Base-by-base conservation (phyloP, 2,797 vertebrate genomes). In the Oreochromis grahami region DNA sequence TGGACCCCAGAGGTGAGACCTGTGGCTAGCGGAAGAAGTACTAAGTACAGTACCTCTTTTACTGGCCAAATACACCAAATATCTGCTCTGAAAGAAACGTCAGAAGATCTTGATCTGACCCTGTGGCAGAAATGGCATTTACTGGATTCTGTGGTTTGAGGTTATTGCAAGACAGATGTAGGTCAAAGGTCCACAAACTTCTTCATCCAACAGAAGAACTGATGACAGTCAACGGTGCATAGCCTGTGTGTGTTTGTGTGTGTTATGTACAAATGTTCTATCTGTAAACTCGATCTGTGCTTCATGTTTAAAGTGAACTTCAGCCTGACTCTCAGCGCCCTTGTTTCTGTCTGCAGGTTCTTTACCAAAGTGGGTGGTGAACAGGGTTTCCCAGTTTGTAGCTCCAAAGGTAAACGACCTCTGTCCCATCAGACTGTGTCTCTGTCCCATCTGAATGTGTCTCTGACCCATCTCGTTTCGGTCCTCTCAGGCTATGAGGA, bases 331-430 rank as follows among this genome's bases (percentile, higher is more conserved):
- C 29, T 41, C 15, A 5, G 53, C n/a, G 10, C 14, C 72, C 15
- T 55, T 53, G 14, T 82, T 38, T 82, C 48, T 90, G 34, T 91
- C 76, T 90, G 5, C 92, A 98, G 97, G 98, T n/a, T 98, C 97
- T 15, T 95, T 98, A 94, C 98, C 98, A 9, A 98, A 98, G 93
- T 98, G 98, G 97, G 98, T 98, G 83, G 97, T 98, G 84, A 98
- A 98, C 92, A 95, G 97, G 29, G 97, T 96, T 32, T 98, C 98
- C 53, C 97, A 98, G 93, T 96, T 98, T 34, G 97, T 98, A 84
- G 98, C 97, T 81, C 98, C 98, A 0, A 98, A 98, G 97, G 98
- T 98, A 95, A 76, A 14, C 3, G 4, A 65, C 24, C 45, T 19
- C 8, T 45, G 14, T 0, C 48, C 48, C 17, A 50, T 19, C 19